These are phyloP conservation scores for Rhinogobius similis DNA, from an alignment of 2,113 vertebrate genomes.

Conservation along the genomic window DNA sequence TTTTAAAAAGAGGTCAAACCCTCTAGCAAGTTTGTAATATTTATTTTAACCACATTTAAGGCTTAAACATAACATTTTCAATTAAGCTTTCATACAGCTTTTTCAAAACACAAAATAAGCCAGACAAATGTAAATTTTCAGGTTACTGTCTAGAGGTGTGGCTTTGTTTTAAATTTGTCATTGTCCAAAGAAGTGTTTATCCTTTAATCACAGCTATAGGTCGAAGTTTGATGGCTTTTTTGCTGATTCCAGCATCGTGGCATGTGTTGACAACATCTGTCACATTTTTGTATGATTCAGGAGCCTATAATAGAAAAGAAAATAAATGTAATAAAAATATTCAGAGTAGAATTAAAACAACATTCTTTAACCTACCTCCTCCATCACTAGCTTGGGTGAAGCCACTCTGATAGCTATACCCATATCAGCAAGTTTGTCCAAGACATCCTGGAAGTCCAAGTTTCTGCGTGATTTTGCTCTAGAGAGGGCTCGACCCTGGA, in stretches of 20 bases:
- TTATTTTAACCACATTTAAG: constrained; percentile 14
- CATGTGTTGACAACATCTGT: constrained; percentile 97
- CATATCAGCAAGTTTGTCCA: constrained; percentile 95
- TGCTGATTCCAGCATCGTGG: constrained; percentile 95
- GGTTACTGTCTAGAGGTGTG: neutral
- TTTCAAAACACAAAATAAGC: constrained; percentile 4
- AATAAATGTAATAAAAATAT: neutral
- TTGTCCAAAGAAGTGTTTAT: constrained; percentile 67
- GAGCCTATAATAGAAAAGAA: constrained; percentile 79
- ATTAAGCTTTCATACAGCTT: no score
- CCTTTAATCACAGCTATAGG: constrained; percentile 98
- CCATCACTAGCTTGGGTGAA: constrained; percentile 98
- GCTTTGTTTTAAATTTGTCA: neutral
- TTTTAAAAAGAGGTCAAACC: neutral
- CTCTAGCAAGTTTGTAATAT: neutral
- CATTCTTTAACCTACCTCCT: constrained; percentile 83
- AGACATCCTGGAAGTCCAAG: constrained; percentile 96
- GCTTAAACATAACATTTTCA: no score
- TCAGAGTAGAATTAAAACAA: neutral
- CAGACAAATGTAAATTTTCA: neutral
- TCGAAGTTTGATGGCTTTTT: constrained; percentile 95
- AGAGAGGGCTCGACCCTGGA: constrained; percentile 93
- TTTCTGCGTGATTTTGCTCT: constrained; percentile 96
- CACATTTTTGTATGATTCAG: constrained; percentile 97
- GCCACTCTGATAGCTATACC: constrained; percentile 97